A percentile compares a stretch with the other conserved stretches of the same genome.
These are phyloP conservation scores for Larimichthys polyactis DNA, from an alignment of 2,113 vertebrate genomes.

Conservation along the genomic window DNA sequence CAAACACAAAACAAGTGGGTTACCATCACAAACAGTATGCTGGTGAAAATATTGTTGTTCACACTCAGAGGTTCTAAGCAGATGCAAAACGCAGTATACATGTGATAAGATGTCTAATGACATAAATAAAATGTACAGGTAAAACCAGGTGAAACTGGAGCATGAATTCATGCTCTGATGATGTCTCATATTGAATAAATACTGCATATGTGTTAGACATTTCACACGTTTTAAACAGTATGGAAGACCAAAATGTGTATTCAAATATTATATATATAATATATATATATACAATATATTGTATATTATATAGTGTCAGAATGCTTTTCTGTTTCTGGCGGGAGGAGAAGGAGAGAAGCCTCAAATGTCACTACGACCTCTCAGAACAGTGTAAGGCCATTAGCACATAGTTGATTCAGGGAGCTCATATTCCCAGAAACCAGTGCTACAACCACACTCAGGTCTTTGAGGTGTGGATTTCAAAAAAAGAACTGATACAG, in stretches of 20 bases:
- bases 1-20: slow-evolving; percentile 61
- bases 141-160: background rate
- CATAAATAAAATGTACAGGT: background rate
- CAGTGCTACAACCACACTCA: background rate
- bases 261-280: too few relatives aligned
- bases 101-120: background rate
- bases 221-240: background rate
- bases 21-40: slow-evolving; percentile 64
- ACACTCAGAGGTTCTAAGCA: slow-evolving; percentile 1
- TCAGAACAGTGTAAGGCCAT: slow-evolving; percentile 44
- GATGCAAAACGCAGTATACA: background rate
- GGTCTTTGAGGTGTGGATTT: background rate
- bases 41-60: slow-evolving; percentile 51
- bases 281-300: too few relatives aligned
- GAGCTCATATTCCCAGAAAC: slow-evolving; percentile 30
- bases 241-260: background rate
- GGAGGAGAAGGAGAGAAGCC: background rate
- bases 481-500: background rate
- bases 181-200: too few relatives aligned
- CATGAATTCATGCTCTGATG: background rate
- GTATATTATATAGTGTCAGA: background rate
- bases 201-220: too few relatives aligned
- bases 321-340: slow-evolving; percentile 11
- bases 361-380: slow-evolving; percentile 43
- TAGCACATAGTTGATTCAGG: slow-evolving; percentile 50